Evolutionary conservation across 23 tunicate species (phyloP), one percentile per base, ranked within the genome.

Genomic region (Trididemnum clinides): DNA sequence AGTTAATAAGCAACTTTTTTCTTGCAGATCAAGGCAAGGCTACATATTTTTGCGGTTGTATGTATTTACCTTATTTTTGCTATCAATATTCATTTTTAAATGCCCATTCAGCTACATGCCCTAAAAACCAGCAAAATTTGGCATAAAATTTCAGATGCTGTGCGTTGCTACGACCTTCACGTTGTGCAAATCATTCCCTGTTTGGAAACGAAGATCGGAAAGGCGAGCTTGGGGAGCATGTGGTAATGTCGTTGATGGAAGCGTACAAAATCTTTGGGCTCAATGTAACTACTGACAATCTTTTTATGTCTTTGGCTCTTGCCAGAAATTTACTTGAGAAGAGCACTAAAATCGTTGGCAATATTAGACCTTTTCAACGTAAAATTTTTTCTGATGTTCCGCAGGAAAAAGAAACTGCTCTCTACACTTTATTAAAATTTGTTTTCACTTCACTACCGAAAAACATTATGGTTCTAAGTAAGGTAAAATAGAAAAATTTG

Each of bases 31-130:
- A n/a, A n/a, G 71, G 26, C n/a, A 63, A 63, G 71, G 71, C 71
- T 63, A 63, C 71, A 63, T 63, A 63, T 63, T 63, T n/a, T n/a
- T n/a, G 26, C 28, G 6, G 71, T 63, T 63, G 71, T 22, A 63
- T 63, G 28, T 63, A 10, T 10, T 63, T 63, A 63, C 23, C 71
- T 10, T 44, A 44, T 44, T 15, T 44, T 10, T 44, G 15, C 54
- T 44, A 44, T 15, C 10, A 44, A 7, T 44, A 44, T 44, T 44
- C 54, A n/a, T 44, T 44, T 44, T 44, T 7, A 44, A 44, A 44
- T 44, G 10, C 15, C 54, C 54, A 44, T 44, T 44, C 54, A 10
- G 10, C 12, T 44, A 44, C 54, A 10, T 7, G 54, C 54, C 10
- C 12, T 15, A 10, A 44, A 44, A 44, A 15, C 54, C 54, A 44